A percentile compares a stretch with the other conserved stretches of the same genome.
These are phyloP conservation scores for Abrostola tripartita DNA, from an alignment of 2,888 invertebrate species.

Conservation along the genomic window DNA sequence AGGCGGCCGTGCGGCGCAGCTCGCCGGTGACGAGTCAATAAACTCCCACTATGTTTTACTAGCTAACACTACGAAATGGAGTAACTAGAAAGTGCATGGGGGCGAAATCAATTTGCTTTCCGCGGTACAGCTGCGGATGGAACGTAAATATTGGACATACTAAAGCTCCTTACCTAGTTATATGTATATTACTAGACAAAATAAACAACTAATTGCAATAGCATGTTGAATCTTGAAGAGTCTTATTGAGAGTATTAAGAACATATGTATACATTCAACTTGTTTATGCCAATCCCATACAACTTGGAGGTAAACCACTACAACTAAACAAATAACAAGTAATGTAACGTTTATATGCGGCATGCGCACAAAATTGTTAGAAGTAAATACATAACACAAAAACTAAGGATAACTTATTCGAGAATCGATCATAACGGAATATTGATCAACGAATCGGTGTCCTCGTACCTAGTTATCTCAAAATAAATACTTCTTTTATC, in stretches of 20 bases:
- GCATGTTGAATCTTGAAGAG: not conserved
- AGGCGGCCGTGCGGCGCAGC: constrained; percentile 56
- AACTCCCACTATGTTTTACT: constrained; percentile 72
- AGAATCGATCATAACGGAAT: constrained; percentile 8
- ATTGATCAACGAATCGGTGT: constrained; percentile 11
- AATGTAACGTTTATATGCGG: constrained; percentile 34
- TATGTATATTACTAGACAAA: not conserved
- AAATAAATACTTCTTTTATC: constrained; percentile 35
- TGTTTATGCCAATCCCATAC: constrained; percentile 39
- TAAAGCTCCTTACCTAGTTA: constrained; percentile 1
- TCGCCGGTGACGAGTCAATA: constrained; percentile 70
- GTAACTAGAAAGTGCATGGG: constrained; percentile 56
- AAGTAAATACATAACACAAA: constrained; percentile 12
- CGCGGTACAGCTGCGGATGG: constrained; percentile 9
- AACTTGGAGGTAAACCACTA: constrained; percentile 37
- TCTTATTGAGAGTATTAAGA: no score
- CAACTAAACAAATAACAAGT: constrained; percentile 40
- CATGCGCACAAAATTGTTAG: constrained; percentile 22
- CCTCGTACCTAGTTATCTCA: constrained; percentile 17
- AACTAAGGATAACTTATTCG: constrained; percentile 12
- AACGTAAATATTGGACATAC: constrained; percentile 25
- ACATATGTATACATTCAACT: constrained; percentile 13
- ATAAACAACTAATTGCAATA: constrained; percentile 2
- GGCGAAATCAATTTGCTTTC: constrained; percentile 45
- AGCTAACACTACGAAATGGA: constrained; percentile 57